Evolutionary conservation across 2,797 vertebrate species (phyloP).

Genomic region (Phoeniculus purpureus): DNA sequence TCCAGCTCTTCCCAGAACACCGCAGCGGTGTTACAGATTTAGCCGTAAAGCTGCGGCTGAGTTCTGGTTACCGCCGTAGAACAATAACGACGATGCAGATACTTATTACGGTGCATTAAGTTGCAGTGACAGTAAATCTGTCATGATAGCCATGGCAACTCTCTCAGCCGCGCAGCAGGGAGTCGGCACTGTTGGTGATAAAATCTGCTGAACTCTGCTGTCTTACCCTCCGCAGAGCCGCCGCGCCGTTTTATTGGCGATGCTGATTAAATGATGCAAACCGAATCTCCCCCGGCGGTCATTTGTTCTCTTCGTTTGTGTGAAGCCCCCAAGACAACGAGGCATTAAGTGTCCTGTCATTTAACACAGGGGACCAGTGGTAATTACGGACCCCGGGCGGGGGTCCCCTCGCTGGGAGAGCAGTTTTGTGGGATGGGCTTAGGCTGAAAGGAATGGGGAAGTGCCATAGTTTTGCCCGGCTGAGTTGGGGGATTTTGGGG

Average conservation of each 20-base stretch:
- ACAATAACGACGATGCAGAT: slow-evolving; percentile 72
- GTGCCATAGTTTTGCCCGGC: background rate
- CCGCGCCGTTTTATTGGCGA: slow-evolving; percentile 44
- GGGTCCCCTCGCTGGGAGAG: rapidly evolving
- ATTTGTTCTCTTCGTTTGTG: background rate
- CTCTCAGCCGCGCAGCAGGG: slow-evolving; percentile 44
- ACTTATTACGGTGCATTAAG: slow-evolving; percentile 61
- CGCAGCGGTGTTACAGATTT: slow-evolving; percentile 52
- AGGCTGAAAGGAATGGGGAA: rapidly evolving
- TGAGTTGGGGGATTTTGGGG: background rate
- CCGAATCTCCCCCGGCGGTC: slow-evolving; percentile 51
- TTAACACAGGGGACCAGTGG: background rate
- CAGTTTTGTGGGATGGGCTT: background rate
- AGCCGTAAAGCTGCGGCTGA: slow-evolving; percentile 61
- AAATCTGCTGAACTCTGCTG: slow-evolving; percentile 64
- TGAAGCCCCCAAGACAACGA: background rate
- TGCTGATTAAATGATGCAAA: slow-evolving; percentile 70
- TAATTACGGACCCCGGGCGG: background rate
- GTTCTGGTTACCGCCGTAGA: slow-evolving; percentile 69
- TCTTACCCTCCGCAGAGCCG: slow-evolving; percentile 57
- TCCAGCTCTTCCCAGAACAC: slow-evolving; percentile 50
- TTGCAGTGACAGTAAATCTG: slow-evolving; percentile 63
- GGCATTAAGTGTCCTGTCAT: background rate
- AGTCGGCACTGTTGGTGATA: slow-evolving; percentile 56
- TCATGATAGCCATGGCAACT: slow-evolving; percentile 61